Base-by-base conservation (phyloP, 2,888 invertebrate species). In the Timandra comae region DNA sequence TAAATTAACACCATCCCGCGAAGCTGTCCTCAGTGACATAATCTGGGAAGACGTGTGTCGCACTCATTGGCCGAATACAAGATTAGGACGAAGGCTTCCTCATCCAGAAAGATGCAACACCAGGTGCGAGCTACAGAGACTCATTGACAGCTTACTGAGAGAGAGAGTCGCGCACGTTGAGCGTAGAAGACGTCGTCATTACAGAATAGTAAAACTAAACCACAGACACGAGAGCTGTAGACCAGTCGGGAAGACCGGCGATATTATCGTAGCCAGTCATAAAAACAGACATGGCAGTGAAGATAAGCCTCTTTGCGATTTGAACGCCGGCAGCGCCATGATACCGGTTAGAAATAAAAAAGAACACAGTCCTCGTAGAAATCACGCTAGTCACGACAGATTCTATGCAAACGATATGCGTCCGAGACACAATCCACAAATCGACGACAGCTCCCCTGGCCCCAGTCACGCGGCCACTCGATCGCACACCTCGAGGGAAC, bases 21-120 rank as follows among this genome's bases (percentile, higher is more conserved):
- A 85, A 66, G 85, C 79, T 8, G 85, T 85, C 7, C 63, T 85
- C 13, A 85, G 85, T 46, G 85, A 85, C 31, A 85, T 85, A 9
- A 85, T 85, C 48, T 85, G 77, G 70, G 85, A 85, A 55, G 85
- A 85, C 39, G 85, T 85, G 7, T 85, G 84, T 52, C 71, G 85
- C 12, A 84, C 85, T 2, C 85, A 84, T 42, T 85, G 85, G 85
- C 85, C 85, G 1, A 78, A 68, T 26, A 65, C 80, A 11, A 63
- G 84, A 2, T 57, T 85, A 7, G 70, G 71, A n/a, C 75, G 79
- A 11, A 66, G 84, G 7, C 46, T 78, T 7, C 47, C 56, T 28
- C 76, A 75, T 29, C 48, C 71, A 3, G 80, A 82, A 16, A 62
- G 81, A 38, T 67, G 60, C 37, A 71, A 60, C 27, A 71, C 74